Evolutionary conservation across 53 echinoderm and acorn worm species (phyloP).

Genomic region (Stichopus horrens): DNA sequence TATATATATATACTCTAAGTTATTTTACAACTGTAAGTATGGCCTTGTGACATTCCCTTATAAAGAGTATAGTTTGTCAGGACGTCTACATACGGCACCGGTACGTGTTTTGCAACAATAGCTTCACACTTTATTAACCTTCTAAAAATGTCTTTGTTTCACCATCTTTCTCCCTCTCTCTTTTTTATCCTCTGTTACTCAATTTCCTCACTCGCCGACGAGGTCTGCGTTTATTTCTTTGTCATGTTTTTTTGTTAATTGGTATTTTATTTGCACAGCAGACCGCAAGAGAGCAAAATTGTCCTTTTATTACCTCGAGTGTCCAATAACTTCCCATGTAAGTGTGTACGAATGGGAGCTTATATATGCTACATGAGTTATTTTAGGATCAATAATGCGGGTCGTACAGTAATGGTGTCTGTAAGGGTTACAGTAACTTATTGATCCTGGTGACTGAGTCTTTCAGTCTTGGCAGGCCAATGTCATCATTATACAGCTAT

Average conservation of each 20-base stretch:
- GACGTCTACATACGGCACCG: too few species aligned
- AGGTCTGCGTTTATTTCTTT: neutral
- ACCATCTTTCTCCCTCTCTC: neutral
- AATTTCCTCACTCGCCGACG: neutral
- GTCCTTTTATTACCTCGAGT: neutral
- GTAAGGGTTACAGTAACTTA: neutral
- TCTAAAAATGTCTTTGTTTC: slow-evolving; percentile 13
- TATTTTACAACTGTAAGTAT: too few species aligned
- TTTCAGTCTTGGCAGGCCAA: neutral
- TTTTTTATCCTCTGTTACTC: neutral
- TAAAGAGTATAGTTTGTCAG: too few species aligned
- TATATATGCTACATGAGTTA: neutral
- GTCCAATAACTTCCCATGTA: neutral
- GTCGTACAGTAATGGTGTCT: neutral
- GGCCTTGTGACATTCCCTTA: too few species aligned
- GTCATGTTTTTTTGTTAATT: slow-evolving; percentile 21
- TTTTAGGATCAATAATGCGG: neutral
- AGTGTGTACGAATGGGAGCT: too few species aligned
- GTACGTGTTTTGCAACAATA: too few species aligned
- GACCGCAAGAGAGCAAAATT: neutral
- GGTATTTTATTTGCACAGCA: slow-evolving; percentile 31
- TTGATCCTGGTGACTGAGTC: neutral
- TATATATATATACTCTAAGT: too few species aligned
- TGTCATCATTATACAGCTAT: neutral
- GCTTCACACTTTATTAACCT: neutral